Percentiles rank a stretch among this genome's conserved stretches.
These are phyloP conservation scores for Mesocentrotus franciscanus DNA, from an alignment of 53 echinoderm and acorn worm species.

Conservation along the genomic window DNA sequence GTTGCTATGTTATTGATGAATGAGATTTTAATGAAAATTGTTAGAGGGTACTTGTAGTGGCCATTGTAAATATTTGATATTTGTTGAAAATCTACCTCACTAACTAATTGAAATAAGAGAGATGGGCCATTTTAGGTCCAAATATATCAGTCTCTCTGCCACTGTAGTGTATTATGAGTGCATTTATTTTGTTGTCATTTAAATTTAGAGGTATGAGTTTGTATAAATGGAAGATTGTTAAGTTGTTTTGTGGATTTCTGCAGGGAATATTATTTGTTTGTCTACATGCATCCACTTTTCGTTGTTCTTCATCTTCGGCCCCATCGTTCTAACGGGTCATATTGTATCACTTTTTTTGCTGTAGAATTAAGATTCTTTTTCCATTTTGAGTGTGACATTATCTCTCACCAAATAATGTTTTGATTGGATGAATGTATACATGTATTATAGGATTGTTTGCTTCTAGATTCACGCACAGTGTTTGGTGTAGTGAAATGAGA, in stretches of 20 bases:
- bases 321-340: not conserved
- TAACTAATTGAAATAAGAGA: conserved; percentile 46
- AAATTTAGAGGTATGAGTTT: conserved; percentile 15
- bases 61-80: conserved; percentile 58
- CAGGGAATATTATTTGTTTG: conserved; percentile 30
- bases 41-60: conserved; percentile 54
- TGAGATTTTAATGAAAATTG: conserved; percentile 13
- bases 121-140: conserved; percentile 12
- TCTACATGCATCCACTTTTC: conserved; percentile 11
- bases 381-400: not conserved
- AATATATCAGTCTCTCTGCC: conserved; percentile 34
- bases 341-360: not conserved
- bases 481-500: not conserved
- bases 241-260: conserved; percentile 11
- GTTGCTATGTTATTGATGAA: conserved; percentile 2
- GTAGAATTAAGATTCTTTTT: not conserved
- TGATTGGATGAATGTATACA: not conserved
- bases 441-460: conserved; percentile 30
- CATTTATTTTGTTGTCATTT: conserved; percentile 18
- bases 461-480: conserved; percentile 7
- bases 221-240: not conserved
- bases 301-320: not conserved
- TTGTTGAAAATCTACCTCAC: conserved; percentile 61
- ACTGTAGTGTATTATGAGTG: conserved; percentile 8
- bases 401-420: not conserved